Percentiles rank a stretch among this genome's conserved stretches.
Conservation (phyloP, 1,140 invertebrate species). For the Zaprionus gabonicus region DNA sequence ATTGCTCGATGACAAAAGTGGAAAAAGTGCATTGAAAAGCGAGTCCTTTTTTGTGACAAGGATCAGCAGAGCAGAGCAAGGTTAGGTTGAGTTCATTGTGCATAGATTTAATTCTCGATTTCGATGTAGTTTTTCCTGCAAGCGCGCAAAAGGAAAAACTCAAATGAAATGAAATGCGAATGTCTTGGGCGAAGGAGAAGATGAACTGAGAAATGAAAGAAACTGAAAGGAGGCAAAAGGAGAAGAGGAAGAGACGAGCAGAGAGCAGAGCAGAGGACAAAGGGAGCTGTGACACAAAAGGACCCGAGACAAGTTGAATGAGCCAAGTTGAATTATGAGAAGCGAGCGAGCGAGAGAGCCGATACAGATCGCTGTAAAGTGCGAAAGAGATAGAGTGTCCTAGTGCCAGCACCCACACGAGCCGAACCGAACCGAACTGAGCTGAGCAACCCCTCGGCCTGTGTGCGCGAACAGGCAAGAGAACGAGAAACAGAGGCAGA, state of each 20-base stretch:
- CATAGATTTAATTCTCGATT: conserved; percentile 71
- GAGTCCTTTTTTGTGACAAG: conserved; percentile 57
- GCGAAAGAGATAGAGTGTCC: neutral
- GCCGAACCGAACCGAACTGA: neutral
- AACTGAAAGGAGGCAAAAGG: conserved; percentile 9
- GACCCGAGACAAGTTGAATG: conserved; percentile 26
- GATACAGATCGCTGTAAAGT: conserved; percentile 3
- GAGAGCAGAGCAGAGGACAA: conserved; percentile 20
- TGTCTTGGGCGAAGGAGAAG: conserved; percentile 4
- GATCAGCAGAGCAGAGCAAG: conserved; percentile 53
- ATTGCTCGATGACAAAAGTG: conserved; percentile 62
- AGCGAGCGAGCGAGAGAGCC: conserved; percentile 1
- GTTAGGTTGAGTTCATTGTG: conserved; percentile 41
- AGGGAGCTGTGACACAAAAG: conserved; percentile 37
- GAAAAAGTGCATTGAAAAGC: conserved; percentile 72
- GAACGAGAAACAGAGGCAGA: conserved; percentile 2
- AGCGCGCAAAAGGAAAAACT: conserved; percentile 49
- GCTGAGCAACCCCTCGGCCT: conserved; percentile 11
- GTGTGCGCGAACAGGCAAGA: neutral
- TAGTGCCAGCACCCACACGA: conserved; percentile 4
- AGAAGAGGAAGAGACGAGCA: conserved; percentile 6
- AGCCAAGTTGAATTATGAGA: conserved; percentile 7
- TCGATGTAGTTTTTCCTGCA: conserved; percentile 56
- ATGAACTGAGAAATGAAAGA: conserved; percentile 6
- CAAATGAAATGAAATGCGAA: conserved; percentile 43